phyloP scores from a whole-genome alignment of 1,140 invertebrate genomes.

The Drosophila ananassae region DNA sequence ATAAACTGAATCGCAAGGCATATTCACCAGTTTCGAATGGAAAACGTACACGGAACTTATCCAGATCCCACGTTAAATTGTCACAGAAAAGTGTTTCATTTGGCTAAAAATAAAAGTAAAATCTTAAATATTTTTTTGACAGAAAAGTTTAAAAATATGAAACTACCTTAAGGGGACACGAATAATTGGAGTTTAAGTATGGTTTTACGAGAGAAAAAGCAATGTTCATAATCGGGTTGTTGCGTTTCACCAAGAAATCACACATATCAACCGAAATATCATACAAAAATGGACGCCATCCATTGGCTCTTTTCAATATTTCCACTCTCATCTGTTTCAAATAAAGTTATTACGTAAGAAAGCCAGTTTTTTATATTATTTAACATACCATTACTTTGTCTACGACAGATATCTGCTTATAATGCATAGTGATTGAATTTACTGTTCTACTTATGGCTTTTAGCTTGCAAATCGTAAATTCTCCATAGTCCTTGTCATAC shows the following conservation, averaged over 20 bases:
- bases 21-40: background rate
- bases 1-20: background rate
- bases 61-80: background rate
- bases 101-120: background rate
- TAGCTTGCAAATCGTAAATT: background rate
- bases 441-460: background rate
- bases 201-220: background rate
- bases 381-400: background rate
- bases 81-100: background rate
- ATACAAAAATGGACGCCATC: slow-evolving; percentile 2
- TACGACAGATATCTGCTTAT: background rate
- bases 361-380: background rate
- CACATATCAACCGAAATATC: background rate
- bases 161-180: background rate
- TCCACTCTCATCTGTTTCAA: background rate
- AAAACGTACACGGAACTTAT: background rate
- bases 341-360: background rate
- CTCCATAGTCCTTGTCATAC: background rate
- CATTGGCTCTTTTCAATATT: background rate
- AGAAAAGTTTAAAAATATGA: background rate
- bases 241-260: background rate
- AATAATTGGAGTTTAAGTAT: background rate
- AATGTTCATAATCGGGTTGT: background rate
- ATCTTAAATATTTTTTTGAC: no score
- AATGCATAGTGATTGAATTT: background rate